Evolutionary conservation across 2,888 invertebrate species (phyloP).

Genomic region (Galerucella calmariensis): DNA sequence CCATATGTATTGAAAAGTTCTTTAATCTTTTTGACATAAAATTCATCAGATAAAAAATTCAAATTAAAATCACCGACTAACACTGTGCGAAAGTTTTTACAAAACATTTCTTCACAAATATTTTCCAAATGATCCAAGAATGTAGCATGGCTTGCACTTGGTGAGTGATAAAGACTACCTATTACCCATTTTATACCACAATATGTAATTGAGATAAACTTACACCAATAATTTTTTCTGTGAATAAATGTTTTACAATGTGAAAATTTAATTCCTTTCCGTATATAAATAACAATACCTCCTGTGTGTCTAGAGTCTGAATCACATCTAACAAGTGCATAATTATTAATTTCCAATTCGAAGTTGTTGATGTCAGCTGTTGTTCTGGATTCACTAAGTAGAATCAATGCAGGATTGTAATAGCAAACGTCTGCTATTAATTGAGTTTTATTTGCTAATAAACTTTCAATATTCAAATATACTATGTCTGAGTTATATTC

Average conservation of each 20-base stretch:
- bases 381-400: too few relatives aligned
- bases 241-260: background rate
- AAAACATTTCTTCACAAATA: conserved; percentile 30
- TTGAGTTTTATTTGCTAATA: too few relatives aligned
- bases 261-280: too few relatives aligned
- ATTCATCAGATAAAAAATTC: background rate
- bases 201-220: conserved; percentile 10
- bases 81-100: conserved; percentile 20
- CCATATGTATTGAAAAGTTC: conserved; percentile 4
- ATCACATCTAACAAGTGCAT: too few relatives aligned
- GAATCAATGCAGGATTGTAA: too few relatives aligned
- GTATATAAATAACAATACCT: too few relatives aligned
- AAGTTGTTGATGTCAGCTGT: too few relatives aligned
- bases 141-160: conserved; percentile 26
- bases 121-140: conserved; percentile 29
- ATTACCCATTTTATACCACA: conserved; percentile 21
- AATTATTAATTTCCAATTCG: too few relatives aligned
- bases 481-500: too few relatives aligned
- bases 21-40: conserved; percentile 1
- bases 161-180: conserved; percentile 20
- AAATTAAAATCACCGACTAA: conserved; percentile 11
- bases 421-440: too few relatives aligned
- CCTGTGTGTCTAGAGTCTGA: too few relatives aligned
- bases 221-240: conserved; percentile 16
- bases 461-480: too few relatives aligned